A percentile compares a stretch with the other conserved stretches of the same genome.
These are phyloP conservation scores for Hirtodrosophila cameraria DNA, from an alignment of 2,888 invertebrate genomes.

Conservation along the genomic window DNA sequence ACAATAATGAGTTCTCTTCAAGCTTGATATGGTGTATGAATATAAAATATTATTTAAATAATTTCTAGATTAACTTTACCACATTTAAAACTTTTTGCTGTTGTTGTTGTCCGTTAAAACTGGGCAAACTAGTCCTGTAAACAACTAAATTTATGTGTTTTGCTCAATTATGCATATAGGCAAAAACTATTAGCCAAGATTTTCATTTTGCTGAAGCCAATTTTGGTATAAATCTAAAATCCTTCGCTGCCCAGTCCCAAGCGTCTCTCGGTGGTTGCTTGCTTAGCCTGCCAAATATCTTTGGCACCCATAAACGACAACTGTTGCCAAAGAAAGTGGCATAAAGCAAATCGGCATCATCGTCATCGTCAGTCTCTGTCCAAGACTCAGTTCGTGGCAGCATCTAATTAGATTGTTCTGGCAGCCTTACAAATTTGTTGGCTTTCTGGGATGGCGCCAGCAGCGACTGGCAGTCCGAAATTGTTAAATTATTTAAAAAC, in stretches of 20 bases:
- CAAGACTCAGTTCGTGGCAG: conserved; percentile 28
- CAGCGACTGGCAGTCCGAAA: conserved; percentile 53
- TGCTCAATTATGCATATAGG: conserved; percentile 64
- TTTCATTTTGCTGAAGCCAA: conserved; percentile 42
- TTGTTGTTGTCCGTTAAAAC: neutral
- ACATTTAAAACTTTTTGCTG: neutral
- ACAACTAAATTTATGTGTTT: conserved; percentile 68
- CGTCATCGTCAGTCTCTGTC: conserved; percentile 26
- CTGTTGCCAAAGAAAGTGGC: conserved; percentile 73
- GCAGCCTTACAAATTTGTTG: conserved; percentile 38
- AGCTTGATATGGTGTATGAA: too few species aligned
- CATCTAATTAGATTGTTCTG: conserved; percentile 71
- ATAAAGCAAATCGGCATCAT: conserved; percentile 71
- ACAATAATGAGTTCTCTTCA: too few species aligned
- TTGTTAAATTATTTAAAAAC: conserved; percentile 77
- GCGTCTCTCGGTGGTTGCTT: conserved; percentile 10
- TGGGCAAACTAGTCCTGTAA: conserved; percentile 22
- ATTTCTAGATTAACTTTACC: too few species aligned
- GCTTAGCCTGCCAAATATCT: conserved; percentile 62
- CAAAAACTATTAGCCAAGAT: conserved; percentile 57
- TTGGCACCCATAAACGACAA: conserved; percentile 73
- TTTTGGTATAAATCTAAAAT: conserved; percentile 18
- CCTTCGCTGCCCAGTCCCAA: neutral
- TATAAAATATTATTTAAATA: too few species aligned
- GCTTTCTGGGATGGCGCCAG: conserved; percentile 31